These are phyloP conservation scores for Nasonia vitripennis DNA, from an alignment of 1,140 invertebrate species.

Conservation along the genomic window DNA sequence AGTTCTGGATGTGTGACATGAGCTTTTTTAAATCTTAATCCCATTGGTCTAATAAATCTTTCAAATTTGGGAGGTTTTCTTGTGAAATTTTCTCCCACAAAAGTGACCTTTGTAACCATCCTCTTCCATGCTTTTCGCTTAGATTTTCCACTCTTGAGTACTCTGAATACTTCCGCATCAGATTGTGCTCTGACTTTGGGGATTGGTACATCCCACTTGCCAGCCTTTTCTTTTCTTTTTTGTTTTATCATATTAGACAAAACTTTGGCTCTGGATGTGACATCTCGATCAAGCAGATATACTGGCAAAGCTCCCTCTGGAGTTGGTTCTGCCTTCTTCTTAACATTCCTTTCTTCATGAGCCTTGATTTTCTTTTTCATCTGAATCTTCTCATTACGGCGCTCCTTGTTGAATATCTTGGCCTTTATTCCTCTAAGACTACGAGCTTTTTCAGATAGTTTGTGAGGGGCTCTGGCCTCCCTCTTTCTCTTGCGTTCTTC, in stretches of 20 bases:
- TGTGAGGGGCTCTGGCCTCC: constrained; percentile 94
- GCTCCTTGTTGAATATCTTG: constrained; percentile 97
- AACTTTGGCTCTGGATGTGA: constrained; percentile 95
- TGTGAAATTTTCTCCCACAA: constrained; percentile 98
- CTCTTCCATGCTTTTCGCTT: constrained; percentile 99
- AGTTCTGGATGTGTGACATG: constrained; percentile 99
- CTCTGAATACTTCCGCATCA: constrained; percentile 98
- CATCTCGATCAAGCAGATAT: constrained; percentile 97
- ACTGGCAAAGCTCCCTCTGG: constrained; percentile 95
- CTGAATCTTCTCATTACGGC: constrained; percentile 98
- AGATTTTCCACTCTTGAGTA: constrained; percentile 95
- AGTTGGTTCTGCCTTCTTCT: constrained; percentile 88
- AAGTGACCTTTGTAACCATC: constrained; percentile 99
- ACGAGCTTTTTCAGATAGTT: constrained; percentile 91
- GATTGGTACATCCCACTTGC: constrained; percentile 99
- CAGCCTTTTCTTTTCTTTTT: constrained; percentile 99
- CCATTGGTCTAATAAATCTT: constrained; percentile 99
- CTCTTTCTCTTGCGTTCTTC: constrained; percentile 97
- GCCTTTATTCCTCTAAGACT: constrained; percentile 97
- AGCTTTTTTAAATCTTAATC: constrained; percentile 95
- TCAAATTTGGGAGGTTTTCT: constrained; percentile 99
- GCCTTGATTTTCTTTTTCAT: constrained; percentile 98
- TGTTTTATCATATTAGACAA: constrained; percentile 99
- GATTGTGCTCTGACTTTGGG: constrained; percentile 98
- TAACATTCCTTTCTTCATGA: constrained; percentile 93